These are phyloP conservation scores for Cacatua alba DNA, from an alignment of 2,113 vertebrate species.

Conservation along the genomic window DNA sequence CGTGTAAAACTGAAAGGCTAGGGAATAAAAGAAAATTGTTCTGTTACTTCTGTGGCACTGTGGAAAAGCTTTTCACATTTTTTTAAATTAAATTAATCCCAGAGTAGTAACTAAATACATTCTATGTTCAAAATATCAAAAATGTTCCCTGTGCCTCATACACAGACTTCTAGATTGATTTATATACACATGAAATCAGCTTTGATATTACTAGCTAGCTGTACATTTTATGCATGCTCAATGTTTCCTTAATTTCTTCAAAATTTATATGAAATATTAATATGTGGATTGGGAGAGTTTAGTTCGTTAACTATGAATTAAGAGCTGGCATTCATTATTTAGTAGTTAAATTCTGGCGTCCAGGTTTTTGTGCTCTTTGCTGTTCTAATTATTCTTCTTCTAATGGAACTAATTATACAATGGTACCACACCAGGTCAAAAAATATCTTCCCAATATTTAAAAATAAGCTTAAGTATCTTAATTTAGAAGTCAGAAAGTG, in stretches of 20 bases:
- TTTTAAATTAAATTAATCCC: constrained; percentile 26
- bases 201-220: constrained; percentile 6
- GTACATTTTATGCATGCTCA: background rate
- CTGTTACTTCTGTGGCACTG: background rate
- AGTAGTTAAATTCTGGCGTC: constrained; percentile 10
- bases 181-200: background rate
- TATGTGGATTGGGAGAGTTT: constrained; percentile 39
- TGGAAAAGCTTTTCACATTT: background rate
- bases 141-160: background rate
- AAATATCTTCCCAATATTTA: background rate
- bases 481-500: background rate
- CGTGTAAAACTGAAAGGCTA: background rate
- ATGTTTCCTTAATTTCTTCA: constrained; percentile 38
- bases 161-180: background rate
- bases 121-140: background rate
- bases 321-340: constrained; percentile 42
- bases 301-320: constrained; percentile 51
- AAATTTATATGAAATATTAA: constrained; percentile 53
- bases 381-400: constrained; percentile 22
- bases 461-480: background rate
- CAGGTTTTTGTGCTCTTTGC: background rate
- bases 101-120: background rate
- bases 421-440: background rate
- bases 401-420: background rate
- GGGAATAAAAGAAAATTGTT: background rate